Evolutionary conservation across 1,140 invertebrate genomes (phyloP).

Genomic region (Philopotamus ludificatus): DNA sequence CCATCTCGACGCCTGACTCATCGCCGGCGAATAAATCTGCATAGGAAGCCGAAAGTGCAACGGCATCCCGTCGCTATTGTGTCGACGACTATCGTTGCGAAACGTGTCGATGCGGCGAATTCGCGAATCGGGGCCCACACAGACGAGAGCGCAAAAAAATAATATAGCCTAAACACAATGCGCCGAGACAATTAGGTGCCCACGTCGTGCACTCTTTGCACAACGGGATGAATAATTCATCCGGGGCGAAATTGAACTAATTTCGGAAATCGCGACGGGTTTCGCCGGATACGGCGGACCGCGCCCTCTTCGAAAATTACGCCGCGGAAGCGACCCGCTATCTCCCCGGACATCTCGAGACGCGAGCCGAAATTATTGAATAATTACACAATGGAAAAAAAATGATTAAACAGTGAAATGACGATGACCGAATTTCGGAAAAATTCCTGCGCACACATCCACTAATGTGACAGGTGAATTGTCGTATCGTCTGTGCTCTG

Average conservation of each 20-base stretch:
- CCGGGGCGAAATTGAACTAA: background rate
- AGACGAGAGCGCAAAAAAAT: background rate
- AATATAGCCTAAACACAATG: constrained; percentile 5
- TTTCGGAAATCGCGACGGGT: background rate
- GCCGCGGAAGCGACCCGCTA: background rate
- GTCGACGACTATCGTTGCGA: background rate
- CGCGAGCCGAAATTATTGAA: too few relatives aligned
- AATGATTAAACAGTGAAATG: background rate
- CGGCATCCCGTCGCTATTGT: too few relatives aligned
- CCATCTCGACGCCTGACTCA: too few relatives aligned
- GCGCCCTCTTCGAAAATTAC: background rate
- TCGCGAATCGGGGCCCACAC: too few relatives aligned
- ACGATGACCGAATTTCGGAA: constrained; percentile 26
- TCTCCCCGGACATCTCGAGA: background rate
- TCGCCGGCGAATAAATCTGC: too few relatives aligned
- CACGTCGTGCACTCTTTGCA: constrained; percentile 6
- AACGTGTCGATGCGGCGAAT: background rate
- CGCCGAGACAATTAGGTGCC: constrained; percentile 4
- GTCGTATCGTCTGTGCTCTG: constrained; percentile 11
- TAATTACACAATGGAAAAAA: background rate
- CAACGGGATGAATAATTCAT: constrained; percentile 14
- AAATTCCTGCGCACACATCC: constrained; percentile 34
- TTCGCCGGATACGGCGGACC: background rate
- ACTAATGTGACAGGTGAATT: constrained; percentile 40
- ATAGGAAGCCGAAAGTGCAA: too few relatives aligned